Evolutionary conservation across 2,113 vertebrate genomes (phyloP), one percentile per base, ranked within the genome.

Genomic region (Seriola rivoliana): DNA sequence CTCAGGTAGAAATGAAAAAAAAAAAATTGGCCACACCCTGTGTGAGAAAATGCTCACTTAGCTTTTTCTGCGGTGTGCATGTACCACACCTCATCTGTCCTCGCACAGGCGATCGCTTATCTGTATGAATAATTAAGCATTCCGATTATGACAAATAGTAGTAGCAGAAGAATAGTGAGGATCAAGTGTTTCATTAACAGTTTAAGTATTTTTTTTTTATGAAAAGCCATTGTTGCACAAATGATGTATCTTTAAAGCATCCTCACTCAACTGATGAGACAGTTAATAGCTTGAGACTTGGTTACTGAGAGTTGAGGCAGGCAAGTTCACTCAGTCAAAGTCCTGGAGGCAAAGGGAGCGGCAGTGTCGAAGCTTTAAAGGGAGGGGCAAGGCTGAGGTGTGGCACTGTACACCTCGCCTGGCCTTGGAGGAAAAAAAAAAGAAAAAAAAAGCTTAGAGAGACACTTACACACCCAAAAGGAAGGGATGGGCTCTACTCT

Each of bases 321-420:
- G 55, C 79, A 74, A 50, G 82, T 87, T 78, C 60, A 71, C 19
- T 84, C 67, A 83, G 76, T 71, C 71, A 90, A 89, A 75, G 77
- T 82, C 64, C 85, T 73, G 5, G 52, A 71, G 71, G 78, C 42
- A 4, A 29, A 81, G 66, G 76, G 86, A 46, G 68, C 0, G 12
- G n/a, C 34, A 23, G 36, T 44, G 66, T 55, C 23, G 60, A 38
- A 36, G 46, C 50, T 70, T 48, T 84, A 23, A 52, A 48, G 65
- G 81, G 78, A 71, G 70, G 73, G 76, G 72, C 65, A 11, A 4
- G 12, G 17, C 16, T 79, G 38, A 83, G 87, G 86, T 67, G 85
- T 85, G 80, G 82, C 73, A 63, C 38, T 2, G 29, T 23, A 36
- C 3, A 71, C 17, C 14, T 65, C 4, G 13, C 50, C 6, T 80